Conservation (phyloP, 2,797 vertebrate species). For the Pyrocephalus nanus region DNA sequence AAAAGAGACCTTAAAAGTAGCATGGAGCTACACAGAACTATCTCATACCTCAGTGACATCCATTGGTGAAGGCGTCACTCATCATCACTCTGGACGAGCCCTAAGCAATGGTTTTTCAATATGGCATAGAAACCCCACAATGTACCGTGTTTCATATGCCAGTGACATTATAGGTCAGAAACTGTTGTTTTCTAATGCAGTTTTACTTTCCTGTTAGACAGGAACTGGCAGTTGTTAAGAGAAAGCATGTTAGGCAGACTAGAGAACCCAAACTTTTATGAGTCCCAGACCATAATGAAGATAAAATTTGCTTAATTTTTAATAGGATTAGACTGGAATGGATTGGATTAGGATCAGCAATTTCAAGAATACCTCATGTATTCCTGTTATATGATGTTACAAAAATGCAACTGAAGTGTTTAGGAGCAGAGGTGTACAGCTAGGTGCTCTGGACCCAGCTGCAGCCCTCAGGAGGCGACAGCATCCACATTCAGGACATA, state of each 20-base stretch:
- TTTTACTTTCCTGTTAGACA: background rate
- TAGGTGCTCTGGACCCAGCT: background rate
- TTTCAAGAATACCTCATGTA: background rate
- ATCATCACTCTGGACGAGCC: background rate
- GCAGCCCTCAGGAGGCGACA: background rate
- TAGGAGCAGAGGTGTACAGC: background rate
- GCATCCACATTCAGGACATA: accelerated
- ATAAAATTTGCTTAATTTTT: background rate
- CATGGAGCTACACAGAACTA: background rate
- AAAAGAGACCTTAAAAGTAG: background rate
- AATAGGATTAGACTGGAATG: background rate
- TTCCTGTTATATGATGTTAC: background rate
- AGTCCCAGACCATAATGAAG: background rate
- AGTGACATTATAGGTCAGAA: background rate
- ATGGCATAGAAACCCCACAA: accelerated
- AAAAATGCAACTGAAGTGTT: background rate
- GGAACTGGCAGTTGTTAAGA: background rate
- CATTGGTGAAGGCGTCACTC: background rate
- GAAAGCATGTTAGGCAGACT: background rate
- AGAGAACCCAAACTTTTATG: background rate
- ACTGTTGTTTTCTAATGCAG: background rate
- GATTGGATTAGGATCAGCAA: background rate
- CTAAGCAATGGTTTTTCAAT: background rate
- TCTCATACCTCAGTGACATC: background rate
- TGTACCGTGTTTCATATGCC: accelerated